A percentile compares a stretch with the other conserved stretches of the same genome.
Evolutionary conservation across 2,113 vertebrate genomes (phyloP).

Genomic region (Euleptes europaea): DNA sequence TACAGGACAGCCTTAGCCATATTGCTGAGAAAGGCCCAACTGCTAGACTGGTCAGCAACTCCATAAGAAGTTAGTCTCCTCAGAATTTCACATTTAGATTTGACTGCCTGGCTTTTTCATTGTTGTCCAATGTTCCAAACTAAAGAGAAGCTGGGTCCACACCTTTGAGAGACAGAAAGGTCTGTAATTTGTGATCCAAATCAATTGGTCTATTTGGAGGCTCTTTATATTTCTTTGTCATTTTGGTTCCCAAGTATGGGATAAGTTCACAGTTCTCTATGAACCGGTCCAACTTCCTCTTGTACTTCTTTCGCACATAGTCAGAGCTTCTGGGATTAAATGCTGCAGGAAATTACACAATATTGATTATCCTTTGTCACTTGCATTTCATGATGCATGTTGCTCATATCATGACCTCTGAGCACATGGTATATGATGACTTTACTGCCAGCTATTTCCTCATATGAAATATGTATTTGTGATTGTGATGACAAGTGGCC

Average conservation of each 20-base stretch:
- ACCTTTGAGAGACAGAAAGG: conserved; percentile 80
- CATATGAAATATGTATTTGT: not conserved
- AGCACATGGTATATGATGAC: not conserved
- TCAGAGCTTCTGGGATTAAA: conserved; percentile 82
- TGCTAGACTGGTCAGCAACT: not conserved
- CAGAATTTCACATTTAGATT: not conserved
- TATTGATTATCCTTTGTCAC: not conserved
- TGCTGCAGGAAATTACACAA: conserved; percentile 69
- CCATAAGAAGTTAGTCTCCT: not conserved
- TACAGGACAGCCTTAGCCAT: not conserved
- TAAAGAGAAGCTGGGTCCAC: conserved; percentile 46
- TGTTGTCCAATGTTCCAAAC: not conserved
- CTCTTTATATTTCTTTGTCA: conserved; percentile 77
- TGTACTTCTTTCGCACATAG: conserved; percentile 78
- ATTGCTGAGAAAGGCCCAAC: not conserved
- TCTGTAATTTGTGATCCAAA: conserved; percentile 80
- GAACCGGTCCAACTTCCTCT: conserved; percentile 82
- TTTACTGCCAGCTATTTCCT: not conserved
- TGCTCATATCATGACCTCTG: not conserved
- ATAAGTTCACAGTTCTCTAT: conserved; percentile 86
- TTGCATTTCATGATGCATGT: not conserved
- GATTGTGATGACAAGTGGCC: not conserved
- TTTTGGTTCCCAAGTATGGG: conserved; percentile 80
- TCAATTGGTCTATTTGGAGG: conserved; percentile 76
- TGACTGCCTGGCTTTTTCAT: not conserved